These are phyloP conservation scores for Aporrectodea caliginosa DNA, from an alignment of 1,140 invertebrate species.

Conservation along the genomic window DNA sequence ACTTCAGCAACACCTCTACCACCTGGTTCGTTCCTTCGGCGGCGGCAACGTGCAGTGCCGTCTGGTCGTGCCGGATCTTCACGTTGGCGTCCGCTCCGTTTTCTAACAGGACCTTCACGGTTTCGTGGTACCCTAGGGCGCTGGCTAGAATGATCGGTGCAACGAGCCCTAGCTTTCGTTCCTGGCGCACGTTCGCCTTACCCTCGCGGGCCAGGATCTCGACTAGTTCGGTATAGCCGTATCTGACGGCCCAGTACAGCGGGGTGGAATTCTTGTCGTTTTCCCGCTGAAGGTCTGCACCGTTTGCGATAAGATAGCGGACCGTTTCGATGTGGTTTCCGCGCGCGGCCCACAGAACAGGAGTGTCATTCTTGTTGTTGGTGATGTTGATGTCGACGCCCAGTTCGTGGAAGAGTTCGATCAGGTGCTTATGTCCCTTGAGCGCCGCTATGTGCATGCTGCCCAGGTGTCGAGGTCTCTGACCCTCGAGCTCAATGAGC, in stretches of 20 bases:
- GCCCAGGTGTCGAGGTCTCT: slow-evolving; percentile 31
- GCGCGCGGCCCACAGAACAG: slow-evolving; percentile 33
- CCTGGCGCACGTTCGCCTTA: slow-evolving; percentile 28
- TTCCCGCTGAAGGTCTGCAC: slow-evolving; percentile 31
- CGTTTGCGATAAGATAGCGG: slow-evolving; percentile 24
- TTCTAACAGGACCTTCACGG: slow-evolving; percentile 32
- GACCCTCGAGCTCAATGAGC: slow-evolving; percentile 31
- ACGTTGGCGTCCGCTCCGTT: slow-evolving; percentile 25
- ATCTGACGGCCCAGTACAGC: slow-evolving; percentile 37
- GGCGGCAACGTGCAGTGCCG: slow-evolving; percentile 33
- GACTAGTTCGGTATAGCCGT: slow-evolving; percentile 32
- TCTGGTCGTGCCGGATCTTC: slow-evolving; percentile 20
- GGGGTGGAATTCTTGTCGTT: slow-evolving; percentile 38
- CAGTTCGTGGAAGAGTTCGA: slow-evolving; percentile 13
- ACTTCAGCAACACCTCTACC: slow-evolving; percentile 17
- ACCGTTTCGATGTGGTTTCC: slow-evolving; percentile 33
- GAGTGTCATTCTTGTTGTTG: slow-evolving; percentile 35
- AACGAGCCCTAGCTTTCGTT: slow-evolving; percentile 32
- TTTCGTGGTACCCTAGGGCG: slow-evolving; percentile 35
- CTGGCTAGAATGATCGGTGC: slow-evolving; percentile 34
- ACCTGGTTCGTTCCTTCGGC: slow-evolving; percentile 17
- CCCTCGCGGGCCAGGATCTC: slow-evolving; percentile 33
- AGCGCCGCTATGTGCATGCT: slow-evolving; percentile 33
- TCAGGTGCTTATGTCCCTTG: slow-evolving; percentile 29
- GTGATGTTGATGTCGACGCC: slow-evolving; percentile 25